A percentile compares a stretch with the other conserved stretches of the same genome.
Evolutionary conservation across 1,140 invertebrate genomes (phyloP).

Genomic region (Drosophila erecta): DNA sequence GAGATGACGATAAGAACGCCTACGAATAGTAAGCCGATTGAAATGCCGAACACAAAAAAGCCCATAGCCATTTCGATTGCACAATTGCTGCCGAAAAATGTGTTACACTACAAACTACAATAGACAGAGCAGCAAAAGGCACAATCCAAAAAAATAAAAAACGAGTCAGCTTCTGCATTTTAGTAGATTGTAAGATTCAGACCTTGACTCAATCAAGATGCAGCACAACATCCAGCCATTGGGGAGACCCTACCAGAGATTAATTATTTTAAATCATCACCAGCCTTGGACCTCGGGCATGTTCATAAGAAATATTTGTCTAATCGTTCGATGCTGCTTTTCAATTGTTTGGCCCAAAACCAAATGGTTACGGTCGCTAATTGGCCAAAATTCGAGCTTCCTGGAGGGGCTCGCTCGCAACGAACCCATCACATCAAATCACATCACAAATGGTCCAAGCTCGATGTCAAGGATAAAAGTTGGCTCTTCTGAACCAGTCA

Average conservation of each 20-base stretch:
- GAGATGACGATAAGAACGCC: conserved; percentile 52
- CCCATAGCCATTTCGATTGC: conserved; percentile 51
- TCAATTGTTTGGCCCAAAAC: conserved; percentile 2
- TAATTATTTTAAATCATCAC: conserved; percentile 70
- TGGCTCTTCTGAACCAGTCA: conserved; percentile 31
- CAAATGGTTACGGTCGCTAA: conserved; percentile 54
- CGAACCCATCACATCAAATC: too few relatives aligned
- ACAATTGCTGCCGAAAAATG: conserved; percentile 56
- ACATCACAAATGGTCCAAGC: conserved; percentile 32
- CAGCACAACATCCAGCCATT: conserved; percentile 19
- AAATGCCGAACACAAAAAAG: conserved; percentile 53
- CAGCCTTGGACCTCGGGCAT: conserved; percentile 50
- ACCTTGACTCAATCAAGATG: conserved; percentile 69
- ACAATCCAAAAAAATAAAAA: conserved; percentile 16
- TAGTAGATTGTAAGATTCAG: conserved; percentile 43
- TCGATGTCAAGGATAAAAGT: conserved; percentile 58
- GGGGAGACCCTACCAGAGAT: conserved; percentile 52
- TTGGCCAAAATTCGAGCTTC: conserved; percentile 55
- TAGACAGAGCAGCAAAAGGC: conserved; percentile 21
- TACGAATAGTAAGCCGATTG: conserved; percentile 28
- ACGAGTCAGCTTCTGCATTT: conserved; percentile 61
- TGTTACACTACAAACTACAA: conserved; percentile 71
- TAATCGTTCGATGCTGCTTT: conserved; percentile 30
- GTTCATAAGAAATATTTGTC: conserved; percentile 24
- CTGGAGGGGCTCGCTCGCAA: conserved; percentile 50